A percentile compares a stretch with the other conserved stretches of the same genome.
phyloP scores from a whole-genome alignment of 2,888 invertebrate genomes.

The Heliothis peltigera region DNA sequence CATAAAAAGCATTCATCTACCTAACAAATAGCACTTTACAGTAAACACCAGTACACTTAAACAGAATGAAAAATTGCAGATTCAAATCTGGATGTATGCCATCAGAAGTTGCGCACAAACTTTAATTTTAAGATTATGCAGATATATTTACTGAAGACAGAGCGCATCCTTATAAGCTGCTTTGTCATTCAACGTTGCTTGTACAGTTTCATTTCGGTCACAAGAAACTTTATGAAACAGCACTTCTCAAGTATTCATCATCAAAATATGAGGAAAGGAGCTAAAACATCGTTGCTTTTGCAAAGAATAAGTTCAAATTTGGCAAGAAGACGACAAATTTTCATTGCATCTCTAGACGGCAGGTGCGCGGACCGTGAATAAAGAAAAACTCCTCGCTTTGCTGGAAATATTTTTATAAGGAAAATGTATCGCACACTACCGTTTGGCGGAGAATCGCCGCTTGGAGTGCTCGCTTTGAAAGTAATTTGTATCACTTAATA shows the following conservation, averaged over 20 bases:
- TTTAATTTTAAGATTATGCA: constrained; percentile 62
- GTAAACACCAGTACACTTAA: constrained; percentile 40
- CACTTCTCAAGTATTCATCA: constrained; percentile 66
- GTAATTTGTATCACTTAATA: constrained; percentile 67
- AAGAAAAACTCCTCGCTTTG: constrained; percentile 74
- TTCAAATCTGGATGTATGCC: constrained; percentile 56
- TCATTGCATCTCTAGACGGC: constrained; percentile 78
- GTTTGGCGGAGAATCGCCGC: constrained; percentile 74
- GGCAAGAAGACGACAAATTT: constrained; percentile 83
- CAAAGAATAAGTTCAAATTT: constrained; percentile 81
- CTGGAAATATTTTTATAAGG: constrained; percentile 80
- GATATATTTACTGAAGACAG: constrained; percentile 55
- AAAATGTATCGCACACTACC: constrained; percentile 72
- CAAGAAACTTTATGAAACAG: constrained; percentile 66
- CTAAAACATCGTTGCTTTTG: constrained; percentile 71
- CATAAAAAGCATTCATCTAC: constrained; percentile 31
- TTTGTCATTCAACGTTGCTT: constrained; percentile 62
- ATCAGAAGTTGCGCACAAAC: constrained; percentile 54
- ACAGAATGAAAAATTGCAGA: constrained; percentile 46
- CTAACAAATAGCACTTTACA: constrained; percentile 17
- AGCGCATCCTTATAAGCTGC: constrained; percentile 55
- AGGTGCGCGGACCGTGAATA: constrained; percentile 81
- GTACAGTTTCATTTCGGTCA: constrained; percentile 64
- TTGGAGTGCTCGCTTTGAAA: constrained; percentile 69
- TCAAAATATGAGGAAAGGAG: constrained; percentile 69